phyloP scores from a whole-genome alignment of 2,797 vertebrate species.

The Pogoniulus pusillus region DNA sequence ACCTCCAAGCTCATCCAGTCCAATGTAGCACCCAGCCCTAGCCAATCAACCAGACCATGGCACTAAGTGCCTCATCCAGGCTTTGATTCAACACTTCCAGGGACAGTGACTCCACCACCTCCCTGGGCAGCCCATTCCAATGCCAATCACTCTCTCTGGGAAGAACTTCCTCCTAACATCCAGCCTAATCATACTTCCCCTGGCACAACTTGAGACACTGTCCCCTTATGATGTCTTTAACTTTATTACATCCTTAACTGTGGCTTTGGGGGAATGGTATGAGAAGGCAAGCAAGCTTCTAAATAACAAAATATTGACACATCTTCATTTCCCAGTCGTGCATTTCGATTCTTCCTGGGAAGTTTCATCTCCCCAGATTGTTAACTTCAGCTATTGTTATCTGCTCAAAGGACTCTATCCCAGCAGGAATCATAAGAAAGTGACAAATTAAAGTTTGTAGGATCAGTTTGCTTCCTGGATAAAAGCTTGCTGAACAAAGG shows the following conservation, averaged over 20 bases:
- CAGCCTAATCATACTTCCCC: too few species aligned
- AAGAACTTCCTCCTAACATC: too few species aligned
- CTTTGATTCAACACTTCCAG: too few species aligned
- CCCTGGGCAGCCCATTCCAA: too few species aligned
- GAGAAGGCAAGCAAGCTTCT: neutral
- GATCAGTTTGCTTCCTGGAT: conserved; percentile 5
- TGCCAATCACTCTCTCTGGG: too few species aligned
- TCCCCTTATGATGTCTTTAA: too few species aligned
- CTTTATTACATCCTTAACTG: neutral
- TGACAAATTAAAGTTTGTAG: neutral
- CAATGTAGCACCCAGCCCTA: too few species aligned
- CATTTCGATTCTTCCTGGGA: neutral
- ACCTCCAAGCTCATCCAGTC: too few species aligned
- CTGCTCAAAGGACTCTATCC: neutral
- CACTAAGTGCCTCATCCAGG: too few species aligned
- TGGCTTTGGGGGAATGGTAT: neutral
- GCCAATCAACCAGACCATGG: too few species aligned
- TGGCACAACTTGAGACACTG: too few species aligned
- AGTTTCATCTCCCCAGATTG: neutral
- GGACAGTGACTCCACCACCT: too few species aligned
- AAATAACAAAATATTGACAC: neutral
- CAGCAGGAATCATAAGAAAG: neutral
- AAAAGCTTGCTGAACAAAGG: conserved; percentile 44
- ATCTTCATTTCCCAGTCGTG: neutral
- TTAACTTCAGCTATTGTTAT: neutral